Conservation (phyloP, 2,888 invertebrate genomes). For the Athetis lepigone region DNA sequence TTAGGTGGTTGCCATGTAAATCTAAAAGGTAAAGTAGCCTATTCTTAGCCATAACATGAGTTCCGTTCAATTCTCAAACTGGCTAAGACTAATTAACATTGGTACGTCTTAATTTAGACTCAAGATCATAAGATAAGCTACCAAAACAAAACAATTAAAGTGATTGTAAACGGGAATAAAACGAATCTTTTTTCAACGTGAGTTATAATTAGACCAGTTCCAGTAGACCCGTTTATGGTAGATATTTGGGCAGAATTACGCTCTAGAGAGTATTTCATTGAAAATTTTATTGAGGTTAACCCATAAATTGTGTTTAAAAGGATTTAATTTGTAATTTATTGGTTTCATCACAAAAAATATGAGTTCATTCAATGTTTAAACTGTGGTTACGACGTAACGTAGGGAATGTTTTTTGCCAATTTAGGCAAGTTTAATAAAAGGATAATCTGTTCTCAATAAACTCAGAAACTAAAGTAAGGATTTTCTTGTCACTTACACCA, state of each 20-base stretch:
- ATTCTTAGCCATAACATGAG: too few species aligned
- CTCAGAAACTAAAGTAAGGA: too few species aligned
- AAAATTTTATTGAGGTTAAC: constrained; percentile 47
- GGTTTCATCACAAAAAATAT: constrained; percentile 46
- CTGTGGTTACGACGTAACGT: too few species aligned
- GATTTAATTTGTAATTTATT: constrained; percentile 53
- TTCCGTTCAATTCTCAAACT: too few species aligned
- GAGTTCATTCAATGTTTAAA: constrained; percentile 12
- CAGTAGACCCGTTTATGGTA: constrained; percentile 22
- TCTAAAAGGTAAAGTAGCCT: too few species aligned
- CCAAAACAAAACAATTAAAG: not conserved
- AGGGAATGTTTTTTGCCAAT: too few species aligned
- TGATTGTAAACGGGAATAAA: constrained; percentile 24
- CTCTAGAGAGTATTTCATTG: constrained; percentile 52
- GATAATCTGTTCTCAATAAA: too few species aligned
- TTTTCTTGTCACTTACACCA: too few species aligned
- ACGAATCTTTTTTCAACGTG: constrained; percentile 20
- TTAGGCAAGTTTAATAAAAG: too few species aligned
- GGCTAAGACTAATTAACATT: too few species aligned
- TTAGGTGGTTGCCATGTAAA: too few species aligned
- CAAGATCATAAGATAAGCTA: constrained; percentile 1
- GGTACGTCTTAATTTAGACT: not conserved
- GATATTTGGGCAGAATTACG: constrained; percentile 50
- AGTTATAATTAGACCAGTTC: constrained; percentile 36
- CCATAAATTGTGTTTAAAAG: constrained; percentile 52